A percentile compares a stretch with the other conserved stretches of the same genome.
Conservation (phyloP, 2,888 invertebrate species). For the Pachliopta kotzebuea region DNA sequence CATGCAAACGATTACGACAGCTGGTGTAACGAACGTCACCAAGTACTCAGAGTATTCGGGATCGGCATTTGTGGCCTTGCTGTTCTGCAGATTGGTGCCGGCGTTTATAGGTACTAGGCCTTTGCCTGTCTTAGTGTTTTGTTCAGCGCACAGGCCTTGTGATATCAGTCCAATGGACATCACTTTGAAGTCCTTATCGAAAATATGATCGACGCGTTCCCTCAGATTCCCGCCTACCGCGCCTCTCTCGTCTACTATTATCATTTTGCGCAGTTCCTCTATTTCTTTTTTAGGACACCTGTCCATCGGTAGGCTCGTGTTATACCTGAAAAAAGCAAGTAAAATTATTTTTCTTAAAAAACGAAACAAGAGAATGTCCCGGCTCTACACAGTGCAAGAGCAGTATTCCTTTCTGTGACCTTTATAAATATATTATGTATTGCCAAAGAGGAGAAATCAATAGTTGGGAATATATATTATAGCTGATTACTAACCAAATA, state of each 20-base stretch:
- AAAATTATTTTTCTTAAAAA: background rate
- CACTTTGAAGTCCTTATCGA: slow-evolving; percentile 87
- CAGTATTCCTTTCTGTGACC: too few species aligned
- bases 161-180: slow-evolving; percentile 82
- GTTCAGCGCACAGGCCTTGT: slow-evolving; percentile 80
- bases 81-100: slow-evolving; percentile 51
- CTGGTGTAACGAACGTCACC: slow-evolving; percentile 93
- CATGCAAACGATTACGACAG: slow-evolving; percentile 93
- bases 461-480: background rate
- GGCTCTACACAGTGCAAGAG: too few species aligned
- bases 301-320: slow-evolving; percentile 87
- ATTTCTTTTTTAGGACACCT: slow-evolving; percentile 90
- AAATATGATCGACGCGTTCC: slow-evolving; percentile 82
- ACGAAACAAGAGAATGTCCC: too few species aligned
- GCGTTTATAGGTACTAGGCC: slow-evolving; percentile 41
- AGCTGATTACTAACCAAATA: slow-evolving; percentile 76
- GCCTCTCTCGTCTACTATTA: slow-evolving; percentile 83
- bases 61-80: slow-evolving; percentile 48
- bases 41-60: slow-evolving; percentile 78
- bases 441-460: background rate
- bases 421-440: too few species aligned
- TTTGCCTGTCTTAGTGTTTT: slow-evolving; percentile 62
- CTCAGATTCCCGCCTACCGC: slow-evolving; percentile 56
- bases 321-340: slow-evolving; percentile 75
- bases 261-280: slow-evolving; percentile 84